Base-by-base conservation (phyloP, 2,797 vertebrate species). In the Anisognathus igniventris region DNA sequence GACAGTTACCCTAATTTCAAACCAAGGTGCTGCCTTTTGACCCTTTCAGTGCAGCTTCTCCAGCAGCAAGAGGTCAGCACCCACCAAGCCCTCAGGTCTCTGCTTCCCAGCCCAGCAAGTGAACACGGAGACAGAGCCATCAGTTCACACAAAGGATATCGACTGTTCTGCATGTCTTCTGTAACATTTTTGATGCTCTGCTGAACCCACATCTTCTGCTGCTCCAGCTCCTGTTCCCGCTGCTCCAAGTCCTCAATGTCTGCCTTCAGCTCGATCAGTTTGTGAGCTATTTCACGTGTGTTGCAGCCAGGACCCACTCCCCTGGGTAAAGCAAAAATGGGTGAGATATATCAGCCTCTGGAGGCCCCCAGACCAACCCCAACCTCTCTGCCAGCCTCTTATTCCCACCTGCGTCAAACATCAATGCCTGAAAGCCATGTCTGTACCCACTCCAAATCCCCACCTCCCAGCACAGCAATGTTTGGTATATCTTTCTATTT, bases 161-260 rank as follows among this genome's bases (percentile, higher is more conserved):
- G 98, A 96, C 98, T 99, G 97, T 99, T 99, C 95, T 99, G 98
- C 10, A 99, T 99, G 30, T 99, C 99, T 23, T 99, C 99, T 0
- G 99, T 99, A 86, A 99, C 99, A 0, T 99, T 99, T 95, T 98
- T 99, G 98, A 99, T 99, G 98, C 99, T 99, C 96, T 99, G 99
- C 90, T 99, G 99, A 88, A 99, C 99, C 99, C 99, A 99, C 96
- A 99, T 98, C 95, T 98, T 98, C 98, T 99, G 99, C 97, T 99
- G 99, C 97, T 99, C 99, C 97, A 99, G 98, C 96, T 99, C 99
- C 54, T 98, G 98, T 47, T 99, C 99, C 88, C 98, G 98, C 64
- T 98, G 96, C 85, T 99, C 99, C 96, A 99, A 97, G 68, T 99
- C 99, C 83, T 99, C 99, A 13, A 99, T 98, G 97, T 99, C 99